Base-by-base conservation (phyloP, 2,113 vertebrate species). In the Dinomys branickii region DNA sequence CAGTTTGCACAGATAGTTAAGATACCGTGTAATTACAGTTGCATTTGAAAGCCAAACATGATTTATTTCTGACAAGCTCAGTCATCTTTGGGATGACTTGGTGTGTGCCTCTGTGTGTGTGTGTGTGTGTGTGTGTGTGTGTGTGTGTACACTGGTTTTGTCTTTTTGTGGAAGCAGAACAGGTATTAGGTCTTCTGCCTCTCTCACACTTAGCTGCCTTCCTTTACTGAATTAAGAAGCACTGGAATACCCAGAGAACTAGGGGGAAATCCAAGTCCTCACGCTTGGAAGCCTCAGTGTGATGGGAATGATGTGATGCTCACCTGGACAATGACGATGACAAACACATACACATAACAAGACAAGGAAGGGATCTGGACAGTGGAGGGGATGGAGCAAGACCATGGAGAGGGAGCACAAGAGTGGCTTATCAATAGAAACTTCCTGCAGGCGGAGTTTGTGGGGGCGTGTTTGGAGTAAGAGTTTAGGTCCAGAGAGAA, bases 1-100 rank as follows among this genome's bases (percentile, higher is more conserved):
- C 98, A 98, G 98, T 98, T 98, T 97, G 98, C 96, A 98, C 97
- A 98, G 98, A 98, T 98, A 98, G 98, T 98, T 98, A 98, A 98
- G 98, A 98, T 98, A 98, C 98, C 96, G 87, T 98, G 98, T 98
- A 99, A 99, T 98, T 99, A 99, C 97, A 97, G 89, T 83, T 98
- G 80, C 97, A 98, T 98, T 98, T 98, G 98, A 98, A 98, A 98
- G 98, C 98, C 98, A 98, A 97, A 98, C 97, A 94, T 98, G 98
- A 99, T 98, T 98, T 98, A 99, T 98, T 96, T 93, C 97, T 98
- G 98, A 98, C 98, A 98, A 97, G 98, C 98, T 98, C 97, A 96
- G 96, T 98, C 96, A 92, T 97, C 95, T 97, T 97, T 96, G 95
- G 75, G 96, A 97, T 96, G 94, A 88, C 78, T 94, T 97, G 92